Evolutionary conservation across 1,140 invertebrate species (phyloP).

Genomic region (Acyrthosiphon pisum): DNA sequence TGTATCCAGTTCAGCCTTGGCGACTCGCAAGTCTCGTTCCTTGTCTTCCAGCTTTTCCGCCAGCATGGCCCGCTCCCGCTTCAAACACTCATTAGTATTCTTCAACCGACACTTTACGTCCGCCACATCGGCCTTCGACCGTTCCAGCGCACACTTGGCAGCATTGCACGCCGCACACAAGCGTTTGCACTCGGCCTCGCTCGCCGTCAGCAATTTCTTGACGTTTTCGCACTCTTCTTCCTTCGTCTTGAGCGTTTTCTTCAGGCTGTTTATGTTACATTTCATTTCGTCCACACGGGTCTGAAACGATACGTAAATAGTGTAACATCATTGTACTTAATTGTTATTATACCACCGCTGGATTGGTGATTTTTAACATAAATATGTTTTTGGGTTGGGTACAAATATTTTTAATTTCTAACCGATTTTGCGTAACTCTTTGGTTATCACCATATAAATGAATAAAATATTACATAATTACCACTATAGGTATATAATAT

Average conservation of each 20-base stretch:
- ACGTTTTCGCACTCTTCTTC: neutral
- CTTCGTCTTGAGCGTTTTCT: neutral
- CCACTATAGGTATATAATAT: no score
- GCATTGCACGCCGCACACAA: neutral
- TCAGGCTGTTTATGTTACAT: neutral
- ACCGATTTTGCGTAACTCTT: no score
- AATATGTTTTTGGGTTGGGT: no score
- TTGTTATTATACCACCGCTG: no score
- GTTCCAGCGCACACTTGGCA: neutral
- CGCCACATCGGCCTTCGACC: neutral
- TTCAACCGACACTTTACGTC: neutral
- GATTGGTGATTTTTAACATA: no score
- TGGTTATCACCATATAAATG: no score
- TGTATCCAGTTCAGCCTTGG: neutral
- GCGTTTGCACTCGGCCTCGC: neutral
- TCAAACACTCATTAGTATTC: neutral
- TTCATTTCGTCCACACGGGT: neutral
- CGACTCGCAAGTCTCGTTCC: neutral
- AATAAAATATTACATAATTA: no score
- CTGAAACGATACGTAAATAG: neutral
- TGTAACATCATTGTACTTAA: neutral
- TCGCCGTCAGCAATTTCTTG: neutral
- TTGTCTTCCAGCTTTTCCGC: neutral
- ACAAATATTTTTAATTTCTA: no score
- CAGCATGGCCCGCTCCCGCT: neutral